These are phyloP conservation scores for Volucella zonaria DNA, from an alignment of 2,888 invertebrate species.

Conservation along the genomic window DNA sequence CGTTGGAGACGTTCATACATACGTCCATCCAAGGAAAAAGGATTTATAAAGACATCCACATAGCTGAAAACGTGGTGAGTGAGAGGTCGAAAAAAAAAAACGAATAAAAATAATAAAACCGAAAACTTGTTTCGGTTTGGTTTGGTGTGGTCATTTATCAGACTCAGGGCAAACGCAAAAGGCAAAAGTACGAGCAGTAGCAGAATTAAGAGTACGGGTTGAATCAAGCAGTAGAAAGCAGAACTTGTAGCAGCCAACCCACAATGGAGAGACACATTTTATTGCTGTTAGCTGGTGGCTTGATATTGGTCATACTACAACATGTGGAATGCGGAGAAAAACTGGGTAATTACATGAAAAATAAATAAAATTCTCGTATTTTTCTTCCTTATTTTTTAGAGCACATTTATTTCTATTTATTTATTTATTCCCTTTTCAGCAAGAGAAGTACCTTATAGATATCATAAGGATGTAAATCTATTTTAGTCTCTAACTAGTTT, in stretches of 20 bases:
- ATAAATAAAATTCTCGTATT: conserved; percentile 14
- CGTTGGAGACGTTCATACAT: background rate
- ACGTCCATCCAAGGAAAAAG: conserved; percentile 37
- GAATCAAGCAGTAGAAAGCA: too few relatives aligned
- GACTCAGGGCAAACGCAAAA: conserved; percentile 13
- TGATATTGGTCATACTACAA: conserved; percentile 64
- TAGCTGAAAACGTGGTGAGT: too few relatives aligned
- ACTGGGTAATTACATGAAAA: conserved; percentile 60
- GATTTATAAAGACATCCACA: conserved; percentile 31
- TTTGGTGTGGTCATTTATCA: conserved; percentile 57
- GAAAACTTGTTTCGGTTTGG: conserved; percentile 24
- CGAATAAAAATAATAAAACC: conserved; percentile 29
- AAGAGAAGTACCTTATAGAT: background rate
- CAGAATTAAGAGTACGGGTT: too few relatives aligned
- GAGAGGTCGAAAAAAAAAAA: conserved; percentile 6
- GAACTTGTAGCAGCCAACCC: conserved; percentile 28
- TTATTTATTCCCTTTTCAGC: background rate
- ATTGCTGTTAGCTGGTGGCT: conserved; percentile 70
- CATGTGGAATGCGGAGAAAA: conserved; percentile 70
- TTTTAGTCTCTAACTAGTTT: background rate
- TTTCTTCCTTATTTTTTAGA: background rate
- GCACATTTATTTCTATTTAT: background rate
- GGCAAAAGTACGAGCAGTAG: too few relatives aligned
- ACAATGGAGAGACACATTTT: conserved; percentile 69
- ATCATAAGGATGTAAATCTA: background rate